Evolutionary conservation across 2,888 invertebrate species (phyloP), one percentile per base, ranked within the genome.

Genomic region (Tipula confusa): DNA sequence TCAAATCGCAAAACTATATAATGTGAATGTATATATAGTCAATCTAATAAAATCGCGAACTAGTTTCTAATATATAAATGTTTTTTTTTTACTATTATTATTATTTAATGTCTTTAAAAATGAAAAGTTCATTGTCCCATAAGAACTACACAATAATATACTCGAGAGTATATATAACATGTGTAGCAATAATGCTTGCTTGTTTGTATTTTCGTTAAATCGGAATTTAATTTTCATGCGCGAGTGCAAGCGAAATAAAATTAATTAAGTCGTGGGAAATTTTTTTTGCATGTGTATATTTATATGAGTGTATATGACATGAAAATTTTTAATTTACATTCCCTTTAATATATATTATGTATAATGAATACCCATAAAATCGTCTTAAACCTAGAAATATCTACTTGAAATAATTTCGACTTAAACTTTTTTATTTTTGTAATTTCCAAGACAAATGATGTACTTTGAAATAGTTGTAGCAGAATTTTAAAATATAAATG

Each of bases 11-110:
- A 24, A 64, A 64, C n/a, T n/a, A n/a, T n/a, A 64, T 43, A 15
- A 43, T 64, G 64, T 64, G 64, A 64, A 64, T 64, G 24, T 18
- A 24, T 11, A 7, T 36, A 36, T 43, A 64, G 0, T 24, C 64
- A 64, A 64, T 64, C 64, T 64, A 64, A 64, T 64, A 64, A 64
- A 64, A 64, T 64, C 64, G 64, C 64, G 64, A 64, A 64, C 64
- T 64, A 64, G 64, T 64, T 64, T 64, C 64, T 64, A 24, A 64
- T 24, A 24, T 64, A 9, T n/a, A n/a, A 43, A n/a, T n/a, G n/a
- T n/a, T n/a, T 64, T 24, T 64, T 64, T 64, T 64, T 43, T 43
- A 15, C 11, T 43, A 43, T 43, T 64, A 64, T 64, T n/a, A 64
- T 64, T 64, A 64, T 64, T 64, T 64, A 64, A 64, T 64, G 64